These are phyloP conservation scores for Antennarius striatus DNA, from an alignment of 2,113 vertebrate species.

Conservation along the genomic window DNA sequence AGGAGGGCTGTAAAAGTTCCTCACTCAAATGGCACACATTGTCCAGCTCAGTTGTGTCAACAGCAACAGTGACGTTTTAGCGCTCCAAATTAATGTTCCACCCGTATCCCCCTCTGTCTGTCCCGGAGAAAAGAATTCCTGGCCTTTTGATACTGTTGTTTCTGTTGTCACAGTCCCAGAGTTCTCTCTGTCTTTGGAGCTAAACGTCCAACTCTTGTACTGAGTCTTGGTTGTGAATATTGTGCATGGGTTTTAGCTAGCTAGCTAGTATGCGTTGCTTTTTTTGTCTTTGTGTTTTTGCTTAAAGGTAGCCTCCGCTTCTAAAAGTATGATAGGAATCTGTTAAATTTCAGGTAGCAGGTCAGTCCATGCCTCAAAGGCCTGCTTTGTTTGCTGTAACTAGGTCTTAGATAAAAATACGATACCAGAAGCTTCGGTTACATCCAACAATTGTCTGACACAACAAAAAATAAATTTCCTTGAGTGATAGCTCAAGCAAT, in stretches of 20 bases:
- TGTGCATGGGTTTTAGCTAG: not conserved
- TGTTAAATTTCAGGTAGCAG: constrained; percentile 13
- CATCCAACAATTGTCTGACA: constrained; percentile 13
- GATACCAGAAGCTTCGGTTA: constrained; percentile 1
- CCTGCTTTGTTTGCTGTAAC: constrained; percentile 39
- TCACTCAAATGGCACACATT: constrained; percentile 22
- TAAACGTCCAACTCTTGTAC: not conserved
- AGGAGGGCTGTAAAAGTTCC: constrained; percentile 6
- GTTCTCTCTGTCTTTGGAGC: not conserved
- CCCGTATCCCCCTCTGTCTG: constrained; percentile 26
- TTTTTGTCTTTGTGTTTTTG: not conserved
- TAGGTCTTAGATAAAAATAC: constrained; percentile 13
- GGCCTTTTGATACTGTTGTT: constrained; percentile 63
- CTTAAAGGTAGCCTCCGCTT: not conserved
- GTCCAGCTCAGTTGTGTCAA: constrained; percentile 41
- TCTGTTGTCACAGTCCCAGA: constrained; percentile 37
- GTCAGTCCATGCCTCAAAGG: constrained; percentile 25
- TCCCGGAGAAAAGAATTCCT: constrained; percentile 58
- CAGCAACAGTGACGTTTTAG: constrained; percentile 5
- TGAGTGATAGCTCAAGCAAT: too few relatives aligned
- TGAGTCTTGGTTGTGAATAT: not conserved
- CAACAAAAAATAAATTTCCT: too few relatives aligned
- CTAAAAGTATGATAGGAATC: constrained; percentile 43
- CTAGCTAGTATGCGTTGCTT: not conserved
- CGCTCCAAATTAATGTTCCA: constrained; percentile 32